Evolutionary conservation across 2,797 vertebrate genomes (phyloP), one percentile per base, ranked within the genome.

Genomic region (Siniperca undulata): DNA sequence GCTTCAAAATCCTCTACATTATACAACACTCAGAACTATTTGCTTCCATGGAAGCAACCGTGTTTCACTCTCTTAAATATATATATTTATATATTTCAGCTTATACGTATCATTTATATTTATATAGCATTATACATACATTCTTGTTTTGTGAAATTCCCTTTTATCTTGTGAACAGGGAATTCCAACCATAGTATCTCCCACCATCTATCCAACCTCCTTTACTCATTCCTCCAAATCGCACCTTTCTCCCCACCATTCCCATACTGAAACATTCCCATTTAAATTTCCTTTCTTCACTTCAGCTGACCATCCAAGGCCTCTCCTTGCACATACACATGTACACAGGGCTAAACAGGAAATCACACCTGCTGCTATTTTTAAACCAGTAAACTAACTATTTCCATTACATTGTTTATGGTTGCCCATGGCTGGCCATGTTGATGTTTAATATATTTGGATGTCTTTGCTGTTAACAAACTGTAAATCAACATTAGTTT

Each of bases 81-180:
- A 74, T 74, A 52, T 73, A 68, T 67, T 55, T 76, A 70, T 70
- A 88, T 90, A 87, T 82, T 81, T 88, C 83, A 93, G 91, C 92
- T 93, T 94, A 94, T 93, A 88, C 50, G 40, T 89, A 91, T 94
- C 58, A 88, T 91, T 91, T 90, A 82, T 92, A 90, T 91, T 83
- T 89, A 91, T 93, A 90, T 91, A 92, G 83, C 86, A 89, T 92
- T 93, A 92, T 92, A 94, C 92, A 95, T 95, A 95, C 92, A 95
- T 94, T 95, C 93, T 93, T 86, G 90, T 87, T 91, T 92, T 80
- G 81, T 70, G 78, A 86, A 86, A 89, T 90, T 92, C 88, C 93
- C 91, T 92, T 92, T 92, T 74, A 72, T 85, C 68, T 77, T 64
- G 80, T 80, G 81, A 93, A 85, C 70, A 81, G 86, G 88, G 76